These are phyloP conservation scores for Nesoenas mayeri DNA, from an alignment of 2,113 vertebrate species.

Conservation along the genomic window DNA sequence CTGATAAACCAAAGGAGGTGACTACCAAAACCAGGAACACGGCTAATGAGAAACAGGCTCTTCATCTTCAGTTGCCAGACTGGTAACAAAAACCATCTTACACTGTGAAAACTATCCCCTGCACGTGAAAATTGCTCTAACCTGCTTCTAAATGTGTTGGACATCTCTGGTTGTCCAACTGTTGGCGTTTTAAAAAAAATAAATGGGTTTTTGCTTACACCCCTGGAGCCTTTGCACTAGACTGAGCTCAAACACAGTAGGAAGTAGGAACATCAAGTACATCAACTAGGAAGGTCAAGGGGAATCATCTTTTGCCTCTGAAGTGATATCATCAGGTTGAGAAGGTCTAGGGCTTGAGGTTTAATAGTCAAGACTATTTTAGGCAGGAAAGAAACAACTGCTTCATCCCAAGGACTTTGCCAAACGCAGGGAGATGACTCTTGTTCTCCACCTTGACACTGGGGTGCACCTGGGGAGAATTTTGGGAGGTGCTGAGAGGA, in stretches of 20 bases:
- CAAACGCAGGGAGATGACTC: background rate
- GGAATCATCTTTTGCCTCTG: background rate
- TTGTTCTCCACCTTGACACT: background rate
- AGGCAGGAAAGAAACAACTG: background rate
- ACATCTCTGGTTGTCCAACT: conserved; percentile 6
- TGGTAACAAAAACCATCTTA: background rate
- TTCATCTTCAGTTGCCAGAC: background rate
- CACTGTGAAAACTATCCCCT: background rate
- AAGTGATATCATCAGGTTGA: background rate
- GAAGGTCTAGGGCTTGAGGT: background rate
- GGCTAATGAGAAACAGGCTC: background rate
- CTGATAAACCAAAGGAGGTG: background rate
- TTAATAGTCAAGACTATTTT: background rate
- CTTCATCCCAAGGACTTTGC: background rate
- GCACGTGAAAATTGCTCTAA: background rate
- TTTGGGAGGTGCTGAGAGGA: background rate
- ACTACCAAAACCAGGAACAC: background rate
- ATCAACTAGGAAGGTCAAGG: background rate
- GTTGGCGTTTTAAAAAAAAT: background rate
- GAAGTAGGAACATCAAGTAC: background rate
- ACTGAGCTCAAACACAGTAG: background rate
- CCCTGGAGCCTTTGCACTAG: background rate
- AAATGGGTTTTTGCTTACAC: background rate
- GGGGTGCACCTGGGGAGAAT: background rate
- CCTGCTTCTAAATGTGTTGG: background rate